Base-by-base conservation (phyloP, 2,797 vertebrate species). In the Gallinago stenura region DNA sequence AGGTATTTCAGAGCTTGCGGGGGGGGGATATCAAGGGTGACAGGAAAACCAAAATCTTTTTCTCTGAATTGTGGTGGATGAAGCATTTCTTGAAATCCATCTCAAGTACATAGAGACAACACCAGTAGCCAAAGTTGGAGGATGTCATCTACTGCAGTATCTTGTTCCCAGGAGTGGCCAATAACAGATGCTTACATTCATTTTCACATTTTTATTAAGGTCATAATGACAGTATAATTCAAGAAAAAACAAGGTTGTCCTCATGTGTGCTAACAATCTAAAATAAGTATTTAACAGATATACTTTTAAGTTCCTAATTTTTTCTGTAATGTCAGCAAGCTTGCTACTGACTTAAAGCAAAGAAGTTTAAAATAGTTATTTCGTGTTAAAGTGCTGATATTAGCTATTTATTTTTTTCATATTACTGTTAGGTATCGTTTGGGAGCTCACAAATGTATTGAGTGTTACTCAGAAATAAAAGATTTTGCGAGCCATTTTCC, bases 401-500 rank as follows among this genome's bases (percentile, higher is more conserved):
- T 83, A 61, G 76, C 22, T 54, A 8, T 14, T 72, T 70, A 70
- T 39, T 87, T 83, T 83, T 69, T 91, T 89, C 79, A 9, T 94
- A 31, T 97, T 93, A 62, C 92, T 95, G 43, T 90, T 96, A 99
- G 99, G 95, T 94, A 85, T 78, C 93, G 68, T 15, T 89, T 94
- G 37, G 98, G 98, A 37, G 28, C 75, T 66, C 98, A 98, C 97
- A 99, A 98, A 26, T 99, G 99, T 97, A 98, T 99, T 37, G 99
- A 99, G 94, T 99, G 99, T 97, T 98, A 98, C 83, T 96, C 98
- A 0, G 97, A 98, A 86, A 96, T 99, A 57, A 98, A 98, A 84
- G 98, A 99, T 95, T 99, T 99, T 97, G 98, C 98, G 37, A 98
- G 98, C 93, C 99, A 99, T 95, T 99, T 99, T 95, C 99, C 99